phyloP scores from a whole-genome alignment of 2,888 invertebrate species.

The Branchipolynoe longqiensis region DNA sequence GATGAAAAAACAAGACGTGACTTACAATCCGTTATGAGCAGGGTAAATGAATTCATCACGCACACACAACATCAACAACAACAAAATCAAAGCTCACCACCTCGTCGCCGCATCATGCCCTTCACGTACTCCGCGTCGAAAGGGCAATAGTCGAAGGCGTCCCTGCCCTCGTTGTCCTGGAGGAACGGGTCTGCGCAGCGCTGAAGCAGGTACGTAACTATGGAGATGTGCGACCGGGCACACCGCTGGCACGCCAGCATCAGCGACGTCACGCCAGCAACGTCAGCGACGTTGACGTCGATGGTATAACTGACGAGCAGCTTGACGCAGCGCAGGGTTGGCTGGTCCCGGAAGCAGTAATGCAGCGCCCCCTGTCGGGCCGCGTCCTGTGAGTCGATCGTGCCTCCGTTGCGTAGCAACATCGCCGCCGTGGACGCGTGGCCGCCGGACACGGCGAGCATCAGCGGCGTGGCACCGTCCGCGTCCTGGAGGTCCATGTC shows the following conservation, averaged over 20 bases:
- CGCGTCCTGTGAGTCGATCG: slow-evolving; percentile 63
- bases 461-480: slow-evolving; percentile 66
- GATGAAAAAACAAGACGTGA: too few species aligned
- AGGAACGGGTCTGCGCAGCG: slow-evolving; percentile 68
- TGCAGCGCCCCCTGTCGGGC: slow-evolving; percentile 66
- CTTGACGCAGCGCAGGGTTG: slow-evolving; percentile 67
- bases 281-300: slow-evolving; percentile 65
- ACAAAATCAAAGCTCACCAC: slow-evolving; percentile 62
- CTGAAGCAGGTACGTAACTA: slow-evolving; percentile 67
- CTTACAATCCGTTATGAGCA: too few species aligned
- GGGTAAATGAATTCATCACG: neutral
- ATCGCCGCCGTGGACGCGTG: slow-evolving; percentile 59
- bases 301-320: slow-evolving; percentile 65
- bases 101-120: slow-evolving; percentile 65
- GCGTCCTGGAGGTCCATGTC: slow-evolving; percentile 56
- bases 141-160: slow-evolving; percentile 69
- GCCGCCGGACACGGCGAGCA: slow-evolving; percentile 66
- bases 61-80: neutral
- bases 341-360: slow-evolving; percentile 67
- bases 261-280: slow-evolving; percentile 64
- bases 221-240: slow-evolving; percentile 65
- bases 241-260: slow-evolving; percentile 68
- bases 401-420: slow-evolving; percentile 62
- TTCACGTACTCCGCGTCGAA: slow-evolving; percentile 68
- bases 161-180: slow-evolving; percentile 69